Evolutionary conservation across 2,888 invertebrate genomes (phyloP).

Genomic region (Aspidapion aeneum): DNA sequence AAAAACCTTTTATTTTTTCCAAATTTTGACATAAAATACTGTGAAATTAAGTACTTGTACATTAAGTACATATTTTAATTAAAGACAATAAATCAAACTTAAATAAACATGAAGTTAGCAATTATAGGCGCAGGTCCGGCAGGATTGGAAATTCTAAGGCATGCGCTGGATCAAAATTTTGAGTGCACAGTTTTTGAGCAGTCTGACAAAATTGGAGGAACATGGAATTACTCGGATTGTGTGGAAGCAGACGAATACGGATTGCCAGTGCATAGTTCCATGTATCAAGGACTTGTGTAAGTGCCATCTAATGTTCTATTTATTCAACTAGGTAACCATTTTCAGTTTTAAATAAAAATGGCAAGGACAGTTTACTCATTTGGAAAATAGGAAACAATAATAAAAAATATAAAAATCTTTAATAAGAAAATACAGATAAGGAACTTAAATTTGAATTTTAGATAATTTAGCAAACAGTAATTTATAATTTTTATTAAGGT

Average conservation of each 20-base stretch:
- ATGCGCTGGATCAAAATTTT: conserved; percentile 43
- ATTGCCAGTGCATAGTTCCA: conserved; percentile 70
- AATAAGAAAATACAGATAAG: neutral
- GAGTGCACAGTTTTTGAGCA: conserved; percentile 67
- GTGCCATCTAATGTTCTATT: no score
- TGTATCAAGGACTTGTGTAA: conserved; percentile 73
- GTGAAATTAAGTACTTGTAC: no score
- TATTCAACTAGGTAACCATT: neutral
- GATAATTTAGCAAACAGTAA: no score
- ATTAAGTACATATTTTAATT: no score
- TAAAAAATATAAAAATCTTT: neutral
- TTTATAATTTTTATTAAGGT: no score
- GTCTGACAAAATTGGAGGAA: conserved; percentile 65
- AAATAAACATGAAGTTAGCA: conserved; percentile 35
- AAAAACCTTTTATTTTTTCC: no score
- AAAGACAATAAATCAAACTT: no score
- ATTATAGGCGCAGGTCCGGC: conserved; percentile 35
- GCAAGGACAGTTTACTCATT: neutral
- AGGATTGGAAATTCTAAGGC: conserved; percentile 30
- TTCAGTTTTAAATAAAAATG: neutral
- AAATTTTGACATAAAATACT: no score
- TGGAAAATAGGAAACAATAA: neutral
- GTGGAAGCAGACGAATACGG: conserved; percentile 62
- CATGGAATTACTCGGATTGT: conserved; percentile 69
- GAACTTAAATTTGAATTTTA: neutral